phyloP scores from a whole-genome alignment of 1,140 invertebrate species.

The Trichogramma pretiosum region DNA sequence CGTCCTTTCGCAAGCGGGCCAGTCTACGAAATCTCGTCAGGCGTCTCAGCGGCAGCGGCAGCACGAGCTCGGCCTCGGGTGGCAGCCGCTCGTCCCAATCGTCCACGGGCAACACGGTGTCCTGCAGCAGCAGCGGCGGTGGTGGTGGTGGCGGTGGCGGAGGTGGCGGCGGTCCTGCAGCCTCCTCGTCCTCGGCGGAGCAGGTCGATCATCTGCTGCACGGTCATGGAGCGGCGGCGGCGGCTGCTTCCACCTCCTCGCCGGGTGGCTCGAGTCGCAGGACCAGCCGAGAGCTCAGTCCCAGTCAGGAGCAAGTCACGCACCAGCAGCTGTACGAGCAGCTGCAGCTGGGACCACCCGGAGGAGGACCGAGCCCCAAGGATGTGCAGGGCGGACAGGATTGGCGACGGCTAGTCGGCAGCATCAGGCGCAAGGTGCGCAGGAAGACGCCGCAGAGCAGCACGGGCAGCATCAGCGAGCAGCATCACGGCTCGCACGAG shows the following conservation, averaged over 20 bases:
- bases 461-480: conserved; percentile 28
- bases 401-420: conserved; percentile 43
- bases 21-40: conserved; percentile 25
- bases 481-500: background rate
- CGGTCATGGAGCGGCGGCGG: no score
- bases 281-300: conserved; percentile 36
- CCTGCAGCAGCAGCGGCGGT: conserved; percentile 24
- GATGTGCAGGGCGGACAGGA: conserved; percentile 31
- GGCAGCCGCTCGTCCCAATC: conserved; percentile 11
- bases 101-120: conserved; percentile 29
- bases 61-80: conserved; percentile 1
- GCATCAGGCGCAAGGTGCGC: conserved; percentile 39
- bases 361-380: conserved; percentile 21
- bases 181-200: no score
- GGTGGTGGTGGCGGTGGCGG: background rate
- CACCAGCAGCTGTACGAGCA: background rate
- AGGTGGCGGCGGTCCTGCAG: no score
- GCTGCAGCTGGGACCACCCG: conserved; percentile 8
- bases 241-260: conserved; percentile 29
- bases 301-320: conserved; percentile 6
- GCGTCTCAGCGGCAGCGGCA: conserved; percentile 25
- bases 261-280: conserved; percentile 32
- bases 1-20: conserved; percentile 11
- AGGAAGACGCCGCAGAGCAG: conserved; percentile 19
- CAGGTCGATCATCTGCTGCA: no score